Evolutionary conservation across 1,140 invertebrate species (phyloP).

Genomic region (Pseudomyrmex cubaensis): DNA sequence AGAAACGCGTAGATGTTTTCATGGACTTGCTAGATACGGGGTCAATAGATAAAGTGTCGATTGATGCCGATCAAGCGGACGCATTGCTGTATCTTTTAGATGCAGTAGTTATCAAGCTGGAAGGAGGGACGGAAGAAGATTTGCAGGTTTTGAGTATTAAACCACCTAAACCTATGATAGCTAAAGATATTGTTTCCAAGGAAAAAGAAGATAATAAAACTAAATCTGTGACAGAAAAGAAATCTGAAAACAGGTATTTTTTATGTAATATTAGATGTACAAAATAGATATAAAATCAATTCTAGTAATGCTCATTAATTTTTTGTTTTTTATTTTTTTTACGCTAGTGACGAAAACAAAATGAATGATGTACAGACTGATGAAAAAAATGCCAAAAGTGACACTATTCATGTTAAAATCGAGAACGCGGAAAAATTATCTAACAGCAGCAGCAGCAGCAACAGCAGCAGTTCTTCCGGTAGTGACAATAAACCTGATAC

Average conservation of each 20-base stretch:
- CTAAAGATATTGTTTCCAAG: slow-evolving; percentile 75
- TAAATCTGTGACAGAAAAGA: slow-evolving; percentile 79
- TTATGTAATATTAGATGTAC: background rate
- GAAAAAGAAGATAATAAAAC: slow-evolving; percentile 82
- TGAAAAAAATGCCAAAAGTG: slow-evolving; percentile 73
- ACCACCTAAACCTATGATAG: slow-evolving; percentile 77
- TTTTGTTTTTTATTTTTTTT: slow-evolving; percentile 1
- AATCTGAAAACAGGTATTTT: slow-evolving; percentile 75
- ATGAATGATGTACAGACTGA: slow-evolving; percentile 39
- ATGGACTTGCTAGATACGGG: slow-evolving; percentile 92
- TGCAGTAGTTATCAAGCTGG: slow-evolving; percentile 98
- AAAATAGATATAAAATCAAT: background rate
- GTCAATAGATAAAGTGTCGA: slow-evolving; percentile 91
- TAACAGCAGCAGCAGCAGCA: slow-evolving; percentile 81
- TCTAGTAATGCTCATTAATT: background rate
- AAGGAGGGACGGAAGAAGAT: slow-evolving; percentile 98
- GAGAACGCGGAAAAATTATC: slow-evolving; percentile 80
- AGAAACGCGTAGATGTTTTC: slow-evolving; percentile 96
- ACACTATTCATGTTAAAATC: slow-evolving; percentile 77
- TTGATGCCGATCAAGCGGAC: slow-evolving; percentile 96
- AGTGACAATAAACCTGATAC: slow-evolving; percentile 76
- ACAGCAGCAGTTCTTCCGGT: slow-evolving; percentile 81
- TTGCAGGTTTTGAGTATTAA: slow-evolving; percentile 92
- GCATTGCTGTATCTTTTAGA: slow-evolving; percentile 95
- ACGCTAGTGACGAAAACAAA: slow-evolving; percentile 64